phyloP scores from a whole-genome alignment of 1,140 invertebrate genomes.

The Calephelis virginiensis region DNA sequence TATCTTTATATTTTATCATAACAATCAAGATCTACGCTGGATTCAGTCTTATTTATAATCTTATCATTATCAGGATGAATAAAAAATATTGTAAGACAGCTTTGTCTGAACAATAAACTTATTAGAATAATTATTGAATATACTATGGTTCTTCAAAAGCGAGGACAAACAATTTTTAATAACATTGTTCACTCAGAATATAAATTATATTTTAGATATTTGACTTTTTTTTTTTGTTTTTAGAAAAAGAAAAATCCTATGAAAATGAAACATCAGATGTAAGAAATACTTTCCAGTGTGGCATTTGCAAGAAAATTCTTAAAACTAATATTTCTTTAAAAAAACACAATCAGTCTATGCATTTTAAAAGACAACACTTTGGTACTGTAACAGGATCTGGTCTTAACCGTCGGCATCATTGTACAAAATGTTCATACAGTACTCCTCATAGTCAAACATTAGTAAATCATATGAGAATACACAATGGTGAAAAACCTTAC shows the following conservation, averaged over 20 bases:
- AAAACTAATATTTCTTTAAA: conserved; percentile 47
- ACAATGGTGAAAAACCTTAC: conserved; percentile 78
- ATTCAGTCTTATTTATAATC: too few species aligned
- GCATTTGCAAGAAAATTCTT: conserved; percentile 51
- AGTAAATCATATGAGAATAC: conserved; percentile 72
- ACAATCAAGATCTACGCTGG: too few species aligned
- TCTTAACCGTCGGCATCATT: conserved; percentile 57
- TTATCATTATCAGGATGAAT: too few species aligned
- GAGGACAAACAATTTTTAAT: too few species aligned
- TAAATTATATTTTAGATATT: too few species aligned
- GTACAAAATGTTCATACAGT: conserved; percentile 64
- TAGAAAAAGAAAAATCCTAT: conserved; percentile 20
- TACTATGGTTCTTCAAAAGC: too few species aligned
- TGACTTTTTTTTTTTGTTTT: conserved; percentile 10
- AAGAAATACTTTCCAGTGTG: conserved; percentile 38
- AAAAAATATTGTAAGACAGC: too few species aligned
- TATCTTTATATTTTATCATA: too few species aligned
- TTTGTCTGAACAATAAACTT: too few species aligned
- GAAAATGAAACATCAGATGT: conserved; percentile 6
- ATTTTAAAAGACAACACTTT: conserved; percentile 55
- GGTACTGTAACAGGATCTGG: conserved; percentile 66
- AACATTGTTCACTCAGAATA: too few species aligned
- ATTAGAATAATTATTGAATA: too few species aligned
- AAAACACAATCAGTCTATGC: conserved; percentile 56
- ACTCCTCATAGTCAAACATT: conserved; percentile 72